A percentile compares a stretch with the other conserved stretches of the same genome.
Conservation (phyloP, 2,888 invertebrate species). For the Melipona beecheii region DNA sequence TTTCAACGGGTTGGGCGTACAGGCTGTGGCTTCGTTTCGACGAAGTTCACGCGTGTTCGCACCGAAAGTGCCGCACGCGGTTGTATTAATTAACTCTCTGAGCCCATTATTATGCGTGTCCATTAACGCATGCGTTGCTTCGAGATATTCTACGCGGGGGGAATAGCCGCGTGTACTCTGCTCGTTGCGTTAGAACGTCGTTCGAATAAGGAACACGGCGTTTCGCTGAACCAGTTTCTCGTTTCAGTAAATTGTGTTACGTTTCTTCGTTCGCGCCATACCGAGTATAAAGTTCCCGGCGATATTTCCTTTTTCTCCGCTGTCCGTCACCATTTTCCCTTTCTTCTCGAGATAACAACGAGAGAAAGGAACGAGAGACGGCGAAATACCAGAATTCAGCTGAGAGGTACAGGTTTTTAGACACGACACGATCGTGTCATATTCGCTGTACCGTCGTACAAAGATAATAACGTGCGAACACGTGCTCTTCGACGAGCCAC, state of each 20-base stretch:
- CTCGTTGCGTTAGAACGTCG: neutral
- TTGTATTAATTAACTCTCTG: conserved; percentile 42
- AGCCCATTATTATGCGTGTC: conserved; percentile 51
- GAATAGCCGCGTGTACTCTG: neutral
- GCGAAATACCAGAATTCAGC: neutral
- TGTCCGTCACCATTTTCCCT: neutral
- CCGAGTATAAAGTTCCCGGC: neutral
- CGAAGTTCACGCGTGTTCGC: conserved; percentile 38
- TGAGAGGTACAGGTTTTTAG: neutral
- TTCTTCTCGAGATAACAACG: neutral
- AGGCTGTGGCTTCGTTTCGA: conserved; percentile 16
- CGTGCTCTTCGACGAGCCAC: no score
- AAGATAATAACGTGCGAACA: no score
- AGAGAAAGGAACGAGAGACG: neutral
- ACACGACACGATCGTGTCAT: neutral
- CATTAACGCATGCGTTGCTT: conserved; percentile 18
- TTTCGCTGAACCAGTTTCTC: conserved; percentile 42
- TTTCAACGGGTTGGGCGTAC: conserved; percentile 7
- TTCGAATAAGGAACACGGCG: conserved; percentile 35
- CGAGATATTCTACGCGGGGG: conserved; percentile 25
- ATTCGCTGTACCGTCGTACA: no score
- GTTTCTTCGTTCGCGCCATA: conserved; percentile 5
- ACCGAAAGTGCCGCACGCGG: conserved; percentile 34
- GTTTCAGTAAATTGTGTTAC: conserved; percentile 33
- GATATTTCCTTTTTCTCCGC: conserved; percentile 3